Evolutionary conservation across 2,797 vertebrate genomes (phyloP).

Genomic region (Amblyopsis hoosieri): DNA sequence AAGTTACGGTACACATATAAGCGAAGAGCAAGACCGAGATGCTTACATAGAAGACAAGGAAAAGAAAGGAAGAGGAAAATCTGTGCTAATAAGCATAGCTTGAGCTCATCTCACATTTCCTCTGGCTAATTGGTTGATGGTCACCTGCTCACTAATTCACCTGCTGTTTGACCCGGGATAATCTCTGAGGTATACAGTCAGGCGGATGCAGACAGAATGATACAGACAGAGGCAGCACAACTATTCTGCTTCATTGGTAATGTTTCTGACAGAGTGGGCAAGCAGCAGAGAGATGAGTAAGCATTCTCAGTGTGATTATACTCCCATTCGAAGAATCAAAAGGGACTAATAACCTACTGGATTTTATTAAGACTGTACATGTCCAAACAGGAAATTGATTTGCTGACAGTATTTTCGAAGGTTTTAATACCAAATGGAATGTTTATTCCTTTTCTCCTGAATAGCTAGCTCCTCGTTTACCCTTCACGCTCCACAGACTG

Average conservation of each 20-base stretch:
- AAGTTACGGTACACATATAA: neutral
- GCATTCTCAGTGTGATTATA: conserved; percentile 71
- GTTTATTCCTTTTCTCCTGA: conserved; percentile 58
- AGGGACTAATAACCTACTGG: conserved; percentile 62
- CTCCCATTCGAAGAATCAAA: conserved; percentile 59
- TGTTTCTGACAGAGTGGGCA: conserved; percentile 74
- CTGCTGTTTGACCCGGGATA: conserved; percentile 65
- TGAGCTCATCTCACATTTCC: conserved; percentile 51
- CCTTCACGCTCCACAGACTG: conserved; percentile 63
- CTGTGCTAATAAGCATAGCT: conserved; percentile 7
- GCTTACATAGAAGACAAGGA: neutral
- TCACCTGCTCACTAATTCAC: conserved; percentile 66
- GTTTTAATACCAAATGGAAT: conserved; percentile 71
- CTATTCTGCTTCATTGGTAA: conserved; percentile 72
- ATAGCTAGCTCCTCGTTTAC: conserved; percentile 54
- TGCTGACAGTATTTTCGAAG: conserved; percentile 57
- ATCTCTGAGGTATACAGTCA: conserved; percentile 61
- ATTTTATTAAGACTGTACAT: conserved; percentile 67
- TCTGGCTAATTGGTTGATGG: conserved; percentile 59
- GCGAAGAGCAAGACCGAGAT: neutral
- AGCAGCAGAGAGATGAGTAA: conserved; percentile 72
- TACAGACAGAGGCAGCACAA: conserved; percentile 63
- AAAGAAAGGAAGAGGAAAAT: conserved; percentile 1
- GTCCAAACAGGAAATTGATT: conserved; percentile 74
- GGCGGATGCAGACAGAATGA: conserved; percentile 50